Conservation (phyloP, 2,888 invertebrate species). For the Noctua fimbriata region DNA sequence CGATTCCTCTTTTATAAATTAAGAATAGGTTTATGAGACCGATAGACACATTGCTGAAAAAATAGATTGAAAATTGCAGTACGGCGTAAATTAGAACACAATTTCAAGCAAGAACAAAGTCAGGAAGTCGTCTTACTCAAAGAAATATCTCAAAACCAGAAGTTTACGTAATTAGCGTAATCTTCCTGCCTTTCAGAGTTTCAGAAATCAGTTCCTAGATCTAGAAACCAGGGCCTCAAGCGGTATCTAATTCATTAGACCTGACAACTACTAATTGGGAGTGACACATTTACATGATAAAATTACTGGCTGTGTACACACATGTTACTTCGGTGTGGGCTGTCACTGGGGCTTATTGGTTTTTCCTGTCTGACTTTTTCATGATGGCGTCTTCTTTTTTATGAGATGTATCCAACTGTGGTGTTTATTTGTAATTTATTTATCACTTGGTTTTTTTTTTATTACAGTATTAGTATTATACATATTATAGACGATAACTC, state of each 20-base stretch:
- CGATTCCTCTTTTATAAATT: not conserved
- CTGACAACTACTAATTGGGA: slow-evolving; percentile 2
- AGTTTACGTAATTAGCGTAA: not conserved
- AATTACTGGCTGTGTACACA: not conserved
- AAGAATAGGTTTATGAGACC: not conserved
- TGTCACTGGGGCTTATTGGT: not conserved
- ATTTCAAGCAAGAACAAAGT: not conserved
- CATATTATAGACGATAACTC: too few species aligned
- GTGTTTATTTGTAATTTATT: not conserved
- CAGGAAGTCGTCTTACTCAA: not conserved
- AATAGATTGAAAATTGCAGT: not conserved
- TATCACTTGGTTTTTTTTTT: not conserved
- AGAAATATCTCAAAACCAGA: not conserved
- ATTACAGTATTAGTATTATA: too few species aligned
- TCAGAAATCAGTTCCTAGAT: not conserved
- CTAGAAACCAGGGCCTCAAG: not conserved
- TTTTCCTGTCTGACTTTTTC: not conserved
- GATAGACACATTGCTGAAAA: not conserved
- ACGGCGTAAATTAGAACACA: not conserved
- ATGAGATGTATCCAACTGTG: not conserved
- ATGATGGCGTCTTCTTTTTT: not conserved
- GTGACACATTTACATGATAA: slow-evolving; percentile 6
- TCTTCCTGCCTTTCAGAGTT: not conserved
- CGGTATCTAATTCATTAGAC: slow-evolving; percentile 2
- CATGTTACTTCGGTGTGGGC: not conserved